phyloP scores from a whole-genome alignment of 2,797 vertebrate genomes.

The Paedocypris micromegethes region DNA sequence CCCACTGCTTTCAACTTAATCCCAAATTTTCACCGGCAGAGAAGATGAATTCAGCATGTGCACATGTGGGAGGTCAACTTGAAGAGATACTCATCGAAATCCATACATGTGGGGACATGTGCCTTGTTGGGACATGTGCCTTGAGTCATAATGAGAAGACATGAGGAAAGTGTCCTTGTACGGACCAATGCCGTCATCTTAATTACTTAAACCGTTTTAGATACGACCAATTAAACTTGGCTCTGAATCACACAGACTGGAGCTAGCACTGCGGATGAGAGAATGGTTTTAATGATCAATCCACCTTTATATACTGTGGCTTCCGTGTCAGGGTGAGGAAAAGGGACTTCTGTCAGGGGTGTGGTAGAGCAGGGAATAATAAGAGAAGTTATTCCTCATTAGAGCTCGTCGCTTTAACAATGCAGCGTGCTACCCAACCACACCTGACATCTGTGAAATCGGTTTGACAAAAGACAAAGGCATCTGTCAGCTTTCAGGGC shows the following conservation, averaged over 20 bases:
- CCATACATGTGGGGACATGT: constrained; percentile 17
- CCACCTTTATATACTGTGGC: constrained; percentile 41
- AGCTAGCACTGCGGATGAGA: constrained; percentile 42
- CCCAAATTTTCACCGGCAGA: constrained; percentile 21
- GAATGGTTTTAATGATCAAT: constrained; percentile 50
- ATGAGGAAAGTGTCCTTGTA: constrained; percentile 26
- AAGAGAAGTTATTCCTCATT: constrained; percentile 50
- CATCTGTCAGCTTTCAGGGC: constrained; percentile 37
- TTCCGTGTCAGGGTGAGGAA: constrained; percentile 21
- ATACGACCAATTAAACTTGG: constrained; percentile 49
- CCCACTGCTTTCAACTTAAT: constrained; percentile 35
- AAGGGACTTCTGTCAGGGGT: constrained; percentile 41
- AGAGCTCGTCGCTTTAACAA: constrained; percentile 42
- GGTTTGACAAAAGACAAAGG: constrained; percentile 34
- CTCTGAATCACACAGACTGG: constrained; percentile 41
- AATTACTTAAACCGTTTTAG: constrained; percentile 52
- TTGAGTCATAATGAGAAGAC: constrained; percentile 39
- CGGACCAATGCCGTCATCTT: constrained; percentile 43
- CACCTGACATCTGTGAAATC: constrained; percentile 30
- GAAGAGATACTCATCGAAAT: constrained; percentile 29
- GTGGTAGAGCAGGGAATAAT: constrained; percentile 37
- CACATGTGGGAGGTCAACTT: constrained; percentile 33
- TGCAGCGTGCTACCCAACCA: constrained; percentile 34
- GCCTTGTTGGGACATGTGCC: constrained; percentile 10
- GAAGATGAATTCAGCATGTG: constrained; percentile 28